phyloP scores from a whole-genome alignment of 2,113 vertebrate species.

The Gallinago jamesoni region DNA sequence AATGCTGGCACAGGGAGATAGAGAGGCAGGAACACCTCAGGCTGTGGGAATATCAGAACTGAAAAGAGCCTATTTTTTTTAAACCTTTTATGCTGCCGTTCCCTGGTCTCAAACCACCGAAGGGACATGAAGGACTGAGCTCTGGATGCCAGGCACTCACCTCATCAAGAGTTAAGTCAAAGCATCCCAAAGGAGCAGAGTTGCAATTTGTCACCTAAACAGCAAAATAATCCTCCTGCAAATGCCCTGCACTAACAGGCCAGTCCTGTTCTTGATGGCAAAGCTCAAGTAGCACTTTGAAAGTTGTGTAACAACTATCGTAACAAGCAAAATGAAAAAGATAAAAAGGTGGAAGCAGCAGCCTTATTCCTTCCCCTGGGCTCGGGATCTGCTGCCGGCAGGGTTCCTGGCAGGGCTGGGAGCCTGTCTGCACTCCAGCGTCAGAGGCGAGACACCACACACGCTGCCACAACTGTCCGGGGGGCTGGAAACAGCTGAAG shows the following conservation, averaged over 20 bases:
- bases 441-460: neutral
- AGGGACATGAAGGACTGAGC: neutral
- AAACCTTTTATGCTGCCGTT: neutral
- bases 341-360: neutral
- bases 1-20: neutral
- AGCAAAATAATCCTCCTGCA: neutral
- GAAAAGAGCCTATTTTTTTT: neutral
- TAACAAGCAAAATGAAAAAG: neutral
- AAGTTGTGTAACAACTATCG: neutral
- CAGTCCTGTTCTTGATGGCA: neutral
- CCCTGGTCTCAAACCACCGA: fast-evolving
- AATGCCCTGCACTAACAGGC: neutral
- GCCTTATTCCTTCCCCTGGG: neutral
- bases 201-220: neutral
- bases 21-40: neutral
- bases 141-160: neutral
- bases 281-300: neutral
- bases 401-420: neutral
- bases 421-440: neutral
- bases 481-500: neutral
- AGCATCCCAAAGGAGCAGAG: neutral
- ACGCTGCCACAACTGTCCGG: fast-evolving
- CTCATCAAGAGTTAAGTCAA: neutral
- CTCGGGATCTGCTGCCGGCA: fast-evolving
- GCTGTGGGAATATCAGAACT: neutral